A percentile compares a stretch with the other conserved stretches of the same genome.
Conservation (phyloP, 2,797 vertebrate species). For the Cyprinodon diabolis region DNA sequence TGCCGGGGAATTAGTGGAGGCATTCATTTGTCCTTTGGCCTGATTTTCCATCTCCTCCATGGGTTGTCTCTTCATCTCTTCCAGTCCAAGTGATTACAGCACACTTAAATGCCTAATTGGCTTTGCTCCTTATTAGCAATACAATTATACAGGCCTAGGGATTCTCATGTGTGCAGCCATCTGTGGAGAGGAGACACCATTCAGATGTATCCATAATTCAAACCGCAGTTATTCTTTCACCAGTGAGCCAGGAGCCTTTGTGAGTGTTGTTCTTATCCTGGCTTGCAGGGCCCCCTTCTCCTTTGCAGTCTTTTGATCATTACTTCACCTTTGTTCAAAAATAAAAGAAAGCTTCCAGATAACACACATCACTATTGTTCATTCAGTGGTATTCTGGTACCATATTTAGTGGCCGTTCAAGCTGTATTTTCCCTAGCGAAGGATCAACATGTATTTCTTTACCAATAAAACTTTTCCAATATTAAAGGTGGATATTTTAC, state of each 20-base stretch:
- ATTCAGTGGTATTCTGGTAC: conserved; percentile 13
- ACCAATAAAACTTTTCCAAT: no score
- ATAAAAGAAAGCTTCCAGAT: conserved; percentile 56
- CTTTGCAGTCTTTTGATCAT: conserved; percentile 77
- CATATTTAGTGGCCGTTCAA: conserved; percentile 17
- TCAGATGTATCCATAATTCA: conserved; percentile 98
- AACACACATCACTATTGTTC: conserved; percentile 44
- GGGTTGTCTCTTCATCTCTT: conserved; percentile 84
- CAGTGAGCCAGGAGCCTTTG: conserved; percentile 84
- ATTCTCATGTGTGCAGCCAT: conserved; percentile 96
- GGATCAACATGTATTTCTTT: neutral
- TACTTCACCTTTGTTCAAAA: conserved; percentile 64
- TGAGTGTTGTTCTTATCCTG: conserved; percentile 86
- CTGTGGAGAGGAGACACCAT: conserved; percentile 94
- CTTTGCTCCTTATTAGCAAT: conserved; percentile 99
- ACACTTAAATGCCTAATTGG: conserved; percentile 99
- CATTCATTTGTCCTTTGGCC: conserved; percentile 79
- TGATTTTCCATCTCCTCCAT: conserved; percentile 87
- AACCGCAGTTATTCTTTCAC: conserved; percentile 90
- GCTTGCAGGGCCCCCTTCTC: conserved; percentile 76
- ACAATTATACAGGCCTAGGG: conserved; percentile 95
- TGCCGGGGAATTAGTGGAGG: conserved; percentile 65
- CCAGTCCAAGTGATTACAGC: conserved; percentile 95
- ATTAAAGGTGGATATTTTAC: neutral
- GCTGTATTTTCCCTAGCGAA: conserved; percentile 5